Percentiles rank a stretch among this genome's conserved stretches.
These are phyloP conservation scores for Polydrusus tereticollis DNA, from an alignment of 2,888 invertebrate genomes.

Conservation along the genomic window DNA sequence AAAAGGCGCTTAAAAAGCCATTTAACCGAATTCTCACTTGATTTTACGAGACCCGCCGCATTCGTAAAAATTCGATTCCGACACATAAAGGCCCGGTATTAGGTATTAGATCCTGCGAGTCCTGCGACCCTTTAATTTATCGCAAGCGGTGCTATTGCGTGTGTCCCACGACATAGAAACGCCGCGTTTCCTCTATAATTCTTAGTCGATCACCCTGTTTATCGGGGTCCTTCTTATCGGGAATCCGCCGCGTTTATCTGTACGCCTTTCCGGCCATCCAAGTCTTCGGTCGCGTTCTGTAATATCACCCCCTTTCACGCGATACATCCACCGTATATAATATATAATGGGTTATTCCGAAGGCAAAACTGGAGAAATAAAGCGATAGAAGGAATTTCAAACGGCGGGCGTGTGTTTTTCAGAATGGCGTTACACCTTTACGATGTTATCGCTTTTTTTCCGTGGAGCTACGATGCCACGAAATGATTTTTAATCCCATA, in stretches of 20 bases:
- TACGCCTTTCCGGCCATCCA: slow-evolving; percentile 62
- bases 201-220: slow-evolving; percentile 62
- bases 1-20: slow-evolving; percentile 27
- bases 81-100: slow-evolving; percentile 33
- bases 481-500: not conserved
- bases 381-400: slow-evolving; percentile 41
- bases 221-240: slow-evolving; percentile 61
- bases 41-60: slow-evolving; percentile 26
- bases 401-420: slow-evolving; percentile 44
- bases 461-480: not conserved
- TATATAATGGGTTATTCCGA: slow-evolving; percentile 51
- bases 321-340: slow-evolving; percentile 49
- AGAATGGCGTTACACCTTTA: slow-evolving; percentile 25
- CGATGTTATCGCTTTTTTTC: slow-evolving; percentile 8
- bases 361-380: slow-evolving; percentile 42
- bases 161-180: slow-evolving; percentile 62
- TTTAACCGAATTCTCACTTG: slow-evolving; percentile 18
- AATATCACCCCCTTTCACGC: slow-evolving; percentile 58
- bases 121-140: slow-evolving; percentile 42
- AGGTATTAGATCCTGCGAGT: no score
- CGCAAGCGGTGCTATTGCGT: slow-evolving; percentile 59
- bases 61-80: slow-evolving; percentile 41
- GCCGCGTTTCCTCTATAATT: slow-evolving; percentile 65
- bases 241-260: slow-evolving; percentile 61
- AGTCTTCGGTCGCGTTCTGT: slow-evolving; percentile 59